These are phyloP conservation scores for Crenichthys baileyi DNA, from an alignment of 2,797 vertebrate species.

Conservation along the genomic window DNA sequence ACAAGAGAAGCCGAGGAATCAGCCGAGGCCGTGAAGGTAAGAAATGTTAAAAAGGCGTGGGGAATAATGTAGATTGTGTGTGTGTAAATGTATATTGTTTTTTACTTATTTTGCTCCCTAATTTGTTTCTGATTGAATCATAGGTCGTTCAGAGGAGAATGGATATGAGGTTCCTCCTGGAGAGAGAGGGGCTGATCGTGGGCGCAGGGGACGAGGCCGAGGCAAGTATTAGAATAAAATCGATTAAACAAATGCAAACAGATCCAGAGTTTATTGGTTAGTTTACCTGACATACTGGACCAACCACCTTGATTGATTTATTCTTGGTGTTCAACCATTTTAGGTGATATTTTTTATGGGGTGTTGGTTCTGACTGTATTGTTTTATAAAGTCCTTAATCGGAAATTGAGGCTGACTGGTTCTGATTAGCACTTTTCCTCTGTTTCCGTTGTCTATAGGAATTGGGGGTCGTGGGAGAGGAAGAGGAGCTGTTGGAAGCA, in stretches of 20 bases:
- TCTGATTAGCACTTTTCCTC: constrained; percentile 7
- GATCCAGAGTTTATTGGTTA: neutral
- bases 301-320: neutral
- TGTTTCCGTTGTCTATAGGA: constrained; percentile 71
- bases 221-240: constrained; percentile 73
- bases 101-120: neutral
- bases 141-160: constrained; percentile 92
- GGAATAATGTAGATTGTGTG: neutral
- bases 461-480: constrained; percentile 88
- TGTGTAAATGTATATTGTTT: neutral
- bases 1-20: constrained; percentile 88
- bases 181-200: constrained; percentile 89
- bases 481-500: constrained; percentile 86
- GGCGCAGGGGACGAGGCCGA: constrained; percentile 89
- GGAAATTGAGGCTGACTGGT: neutral
- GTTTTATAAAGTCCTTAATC: neutral
- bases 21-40: constrained; percentile 89
- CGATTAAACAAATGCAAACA: neutral
- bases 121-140: constrained; percentile 27
- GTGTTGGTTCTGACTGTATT: neutral
- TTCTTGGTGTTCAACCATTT: neutral
- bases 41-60: neutral
- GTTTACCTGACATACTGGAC: neutral
- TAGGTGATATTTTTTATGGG: neutral
- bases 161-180: constrained; percentile 88